Base-by-base conservation (phyloP, 2,888 invertebrate species). In the Thymelicus acteon region DNA sequence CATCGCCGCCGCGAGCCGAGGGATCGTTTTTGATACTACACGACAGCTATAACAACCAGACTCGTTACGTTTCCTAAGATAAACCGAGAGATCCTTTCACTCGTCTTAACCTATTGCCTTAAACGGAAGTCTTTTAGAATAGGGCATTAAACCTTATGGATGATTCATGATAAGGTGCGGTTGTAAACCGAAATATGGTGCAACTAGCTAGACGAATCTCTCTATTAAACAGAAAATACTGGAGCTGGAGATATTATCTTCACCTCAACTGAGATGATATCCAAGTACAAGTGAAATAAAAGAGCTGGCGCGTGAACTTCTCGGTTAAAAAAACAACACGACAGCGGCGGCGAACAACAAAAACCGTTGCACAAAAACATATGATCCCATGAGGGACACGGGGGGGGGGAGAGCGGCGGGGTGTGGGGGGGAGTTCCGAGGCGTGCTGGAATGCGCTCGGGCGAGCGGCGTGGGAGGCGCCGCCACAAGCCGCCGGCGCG, bases 351-450 rank as follows among this genome's bases (percentile, higher is more conserved):
- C 87, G 88, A 92, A 92, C 92, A 92, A 93, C 93, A 93, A 93
- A 93, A 93, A 93, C 93, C 92, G 93, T 93, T 93, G 92, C 91
- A 92, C 89, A 93, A 93, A 93, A 93, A 93, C 93, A 93, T 93
- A 93, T 93, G 93, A 93, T 93, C 92, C 90, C 90, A 89, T 87
- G 92, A 89, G 91, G 90, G 89, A 85, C 82, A 82, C 78, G 88
- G 89, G 87, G 80, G 79, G 73, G 72, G 75, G 67, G 72, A 73
- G 75, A 85, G 88, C 84, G 85, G 88, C 84, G 86, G 83, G 81
- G 82, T 73, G 78, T 80, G 79, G 84, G 75, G 78, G 86, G 87
- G 85, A 84, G 86, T 82, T 85, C 86, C 84, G 87, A 90, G 93
- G 93, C 93, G 93, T 93, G 93, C 89, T 91, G 93, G 93, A 93